Percentiles rank a stretch among this genome's conserved stretches.
Evolutionary conservation across 1,140 invertebrate species (phyloP).

Genomic region (Macrobrachium nipponense): DNA sequence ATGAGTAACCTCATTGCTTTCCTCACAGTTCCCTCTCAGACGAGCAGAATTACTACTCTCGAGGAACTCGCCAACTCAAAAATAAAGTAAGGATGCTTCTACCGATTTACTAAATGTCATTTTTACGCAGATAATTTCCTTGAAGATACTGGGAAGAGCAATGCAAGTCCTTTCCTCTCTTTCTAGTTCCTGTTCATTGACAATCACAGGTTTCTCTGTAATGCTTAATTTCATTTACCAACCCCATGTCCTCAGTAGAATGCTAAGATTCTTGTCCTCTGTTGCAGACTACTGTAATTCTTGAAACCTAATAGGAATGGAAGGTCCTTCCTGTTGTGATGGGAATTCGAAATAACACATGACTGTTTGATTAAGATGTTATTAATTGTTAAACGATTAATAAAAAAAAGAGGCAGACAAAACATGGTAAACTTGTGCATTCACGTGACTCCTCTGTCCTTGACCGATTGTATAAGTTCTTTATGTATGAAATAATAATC

Average conservation of each 20-base stretch:
- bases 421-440: no score
- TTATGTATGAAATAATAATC: background rate
- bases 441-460: no score
- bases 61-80: constrained; percentile 31
- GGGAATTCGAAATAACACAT: background rate
- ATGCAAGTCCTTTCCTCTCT: no score
- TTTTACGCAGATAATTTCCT: background rate
- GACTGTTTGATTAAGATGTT: background rate
- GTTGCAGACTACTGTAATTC: background rate
- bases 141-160: background rate
- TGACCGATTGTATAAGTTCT: no score
- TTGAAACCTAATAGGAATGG: no score
- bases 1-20: constrained; percentile 43
- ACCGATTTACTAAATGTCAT: background rate
- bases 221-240: no score
- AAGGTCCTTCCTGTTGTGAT: background rate
- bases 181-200: no score
- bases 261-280: background rate
- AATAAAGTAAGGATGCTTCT: background rate
- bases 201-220: no score
- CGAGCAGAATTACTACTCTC: constrained; percentile 7
- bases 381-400: no score
- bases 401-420: no score
- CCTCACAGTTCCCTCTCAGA: constrained; percentile 34
- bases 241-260: background rate